Percentiles rank a stretch among this genome's conserved stretches.
These are phyloP conservation scores for Delphinapterus leucas DNA, from an alignment of 2,113 vertebrate species.

Conservation along the genomic window DNA sequence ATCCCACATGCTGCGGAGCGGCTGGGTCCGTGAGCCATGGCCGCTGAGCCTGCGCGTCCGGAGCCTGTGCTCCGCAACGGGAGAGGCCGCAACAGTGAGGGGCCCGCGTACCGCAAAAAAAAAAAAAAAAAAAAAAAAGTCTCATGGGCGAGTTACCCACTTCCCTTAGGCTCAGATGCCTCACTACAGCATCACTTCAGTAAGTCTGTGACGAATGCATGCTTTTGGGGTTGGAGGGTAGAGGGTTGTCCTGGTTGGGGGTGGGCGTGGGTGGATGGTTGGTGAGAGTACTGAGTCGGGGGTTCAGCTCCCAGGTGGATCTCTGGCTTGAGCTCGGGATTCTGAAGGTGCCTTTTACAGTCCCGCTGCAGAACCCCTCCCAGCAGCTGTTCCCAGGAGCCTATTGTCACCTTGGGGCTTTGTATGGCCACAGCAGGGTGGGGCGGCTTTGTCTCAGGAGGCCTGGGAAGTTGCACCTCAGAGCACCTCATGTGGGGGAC, in stretches of 20 bases:
- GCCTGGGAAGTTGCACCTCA: not conserved
- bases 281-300: no score
- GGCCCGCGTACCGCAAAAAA: no score
- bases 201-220: not conserved
- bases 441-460: constrained; percentile 15
- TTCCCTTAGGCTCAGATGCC: not conserved
- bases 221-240: not conserved
- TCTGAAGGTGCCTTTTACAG: not conserved
- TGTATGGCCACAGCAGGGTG: not conserved
- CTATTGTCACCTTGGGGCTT: not conserved
- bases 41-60: no score
- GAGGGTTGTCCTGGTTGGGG: no score
- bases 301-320: not conserved
- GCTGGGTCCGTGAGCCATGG: no score
- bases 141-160: not conserved
- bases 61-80: no score
- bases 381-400: not conserved
- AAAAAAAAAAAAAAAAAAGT: not conserved
- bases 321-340: not conserved
- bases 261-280: no score
- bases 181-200: not conserved
- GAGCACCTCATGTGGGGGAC: not conserved
- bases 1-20: no score
- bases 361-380: not conserved
- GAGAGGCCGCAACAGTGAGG: no score